Evolutionary conservation across 1,140 invertebrate genomes (phyloP).

Genomic region (Drosophila simulans): DNA sequence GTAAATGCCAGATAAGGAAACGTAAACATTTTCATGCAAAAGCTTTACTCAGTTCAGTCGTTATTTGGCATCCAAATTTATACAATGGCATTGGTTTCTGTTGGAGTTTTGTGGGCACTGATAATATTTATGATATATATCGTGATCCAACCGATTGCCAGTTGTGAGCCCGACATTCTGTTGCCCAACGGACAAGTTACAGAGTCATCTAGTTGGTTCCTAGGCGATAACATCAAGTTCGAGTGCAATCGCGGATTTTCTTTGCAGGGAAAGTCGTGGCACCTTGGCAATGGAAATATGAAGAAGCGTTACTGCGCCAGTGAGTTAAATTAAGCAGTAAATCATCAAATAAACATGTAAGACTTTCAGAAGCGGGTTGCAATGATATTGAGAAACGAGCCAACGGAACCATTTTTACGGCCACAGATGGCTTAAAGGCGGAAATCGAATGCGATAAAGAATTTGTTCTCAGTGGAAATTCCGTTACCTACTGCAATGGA

Average conservation of each 20-base stretch:
- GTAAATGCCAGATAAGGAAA: neutral
- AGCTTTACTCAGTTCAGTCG: neutral
- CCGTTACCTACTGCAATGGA: neutral
- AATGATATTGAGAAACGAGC: neutral
- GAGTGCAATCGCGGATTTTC: neutral
- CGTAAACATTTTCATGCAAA: neutral
- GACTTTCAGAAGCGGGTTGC: neutral
- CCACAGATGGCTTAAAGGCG: neutral
- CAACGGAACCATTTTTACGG: neutral
- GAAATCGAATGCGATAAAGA: neutral
- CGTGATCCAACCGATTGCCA: neutral
- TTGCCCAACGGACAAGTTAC: neutral
- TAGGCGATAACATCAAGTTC: neutral
- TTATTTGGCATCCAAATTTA: neutral
- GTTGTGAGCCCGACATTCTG: neutral
- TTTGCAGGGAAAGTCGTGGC: neutral
- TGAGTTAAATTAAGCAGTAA: neutral
- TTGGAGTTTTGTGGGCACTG: neutral
- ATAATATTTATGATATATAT: neutral
- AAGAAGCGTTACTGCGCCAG: neutral
- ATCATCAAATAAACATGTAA: neutral
- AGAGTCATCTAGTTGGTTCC: neutral
- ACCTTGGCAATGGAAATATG: neutral
- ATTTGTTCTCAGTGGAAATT: neutral
- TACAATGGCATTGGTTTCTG: neutral